These are phyloP conservation scores for Yponomeuta sedellus DNA, from an alignment of 2,888 invertebrate species.

Conservation along the genomic window DNA sequence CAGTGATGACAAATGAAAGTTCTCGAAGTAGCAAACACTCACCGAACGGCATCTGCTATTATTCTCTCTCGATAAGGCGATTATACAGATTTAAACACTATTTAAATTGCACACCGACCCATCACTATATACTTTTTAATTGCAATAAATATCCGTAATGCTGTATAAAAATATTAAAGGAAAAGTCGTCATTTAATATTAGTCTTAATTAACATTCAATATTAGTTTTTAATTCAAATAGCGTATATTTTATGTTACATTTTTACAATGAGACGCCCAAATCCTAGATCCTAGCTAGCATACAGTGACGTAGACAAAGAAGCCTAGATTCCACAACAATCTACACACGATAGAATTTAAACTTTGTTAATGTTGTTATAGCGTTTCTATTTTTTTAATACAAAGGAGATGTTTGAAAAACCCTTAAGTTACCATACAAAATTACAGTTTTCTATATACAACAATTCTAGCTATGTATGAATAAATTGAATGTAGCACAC, in stretches of 20 bases:
- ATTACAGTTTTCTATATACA: slow-evolving; percentile 72
- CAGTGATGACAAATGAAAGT: slow-evolving; percentile 20
- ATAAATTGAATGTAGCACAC: slow-evolving; percentile 47
- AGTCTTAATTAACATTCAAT: slow-evolving; percentile 68
- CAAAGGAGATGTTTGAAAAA: slow-evolving; percentile 69
- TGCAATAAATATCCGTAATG: slow-evolving; percentile 73
- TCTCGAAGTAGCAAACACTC: slow-evolving; percentile 57
- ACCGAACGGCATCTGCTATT: slow-evolving; percentile 62
- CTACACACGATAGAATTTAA: slow-evolving; percentile 70
- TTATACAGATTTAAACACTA: slow-evolving; percentile 70
- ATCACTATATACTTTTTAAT: slow-evolving; percentile 74
- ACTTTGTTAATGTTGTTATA: slow-evolving; percentile 56
- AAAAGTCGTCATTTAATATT: slow-evolving; percentile 60
- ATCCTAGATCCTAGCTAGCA: slow-evolving; percentile 62
- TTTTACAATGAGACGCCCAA: slow-evolving; percentile 71
- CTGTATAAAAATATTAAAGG: slow-evolving; percentile 77
- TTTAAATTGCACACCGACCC: slow-evolving; percentile 71
- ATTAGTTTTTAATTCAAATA: slow-evolving; percentile 49
- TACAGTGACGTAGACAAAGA: slow-evolving; percentile 56
- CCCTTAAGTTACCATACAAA: slow-evolving; percentile 69
- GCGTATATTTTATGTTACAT: slow-evolving; percentile 65
- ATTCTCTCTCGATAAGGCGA: slow-evolving; percentile 76
- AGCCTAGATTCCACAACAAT: slow-evolving; percentile 68
- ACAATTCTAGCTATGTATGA: slow-evolving; percentile 57
- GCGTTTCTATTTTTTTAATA: slow-evolving; percentile 59